phyloP scores from a whole-genome alignment of 2,113 vertebrate species.

The Shinisaurus crocodilurus region DNA sequence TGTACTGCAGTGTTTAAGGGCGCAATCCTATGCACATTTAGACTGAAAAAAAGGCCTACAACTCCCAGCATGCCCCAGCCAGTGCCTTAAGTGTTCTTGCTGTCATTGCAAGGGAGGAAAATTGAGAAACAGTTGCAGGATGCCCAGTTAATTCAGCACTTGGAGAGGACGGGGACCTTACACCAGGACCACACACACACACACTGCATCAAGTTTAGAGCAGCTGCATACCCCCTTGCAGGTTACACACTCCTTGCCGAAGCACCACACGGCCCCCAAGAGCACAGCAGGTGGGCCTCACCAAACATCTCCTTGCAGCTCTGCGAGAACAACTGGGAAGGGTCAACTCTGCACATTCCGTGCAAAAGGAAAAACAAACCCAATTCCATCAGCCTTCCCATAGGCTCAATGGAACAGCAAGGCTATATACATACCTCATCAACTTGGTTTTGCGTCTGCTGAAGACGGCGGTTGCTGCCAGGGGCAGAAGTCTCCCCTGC shows the following conservation, averaged over 20 bases:
- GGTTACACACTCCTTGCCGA: too few species aligned
- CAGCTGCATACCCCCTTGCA: neutral
- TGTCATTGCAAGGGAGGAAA: too few species aligned
- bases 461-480: conserved; percentile 76
- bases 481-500: conserved; percentile 60
- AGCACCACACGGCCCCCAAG: too few species aligned
- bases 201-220: too few species aligned
- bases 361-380: rapidly evolving
- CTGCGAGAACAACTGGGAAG: too few species aligned
- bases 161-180: neutral
- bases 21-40: too few species aligned
- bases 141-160: neutral
- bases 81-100: too few species aligned
- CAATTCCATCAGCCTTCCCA: neutral
- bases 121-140: neutral
- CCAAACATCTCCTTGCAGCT: neutral
- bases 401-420: neutral
- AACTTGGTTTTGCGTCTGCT: conserved; percentile 84
- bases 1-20: too few species aligned
- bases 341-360: neutral
- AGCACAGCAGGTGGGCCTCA: neutral
- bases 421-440: conserved; percentile 79
- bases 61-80: too few species aligned
- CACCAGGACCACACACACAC: neutral
- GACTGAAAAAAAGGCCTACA: too few species aligned